phyloP scores from a whole-genome alignment of 2,797 vertebrate genomes.

The Paedocypris micromegethes region DNA sequence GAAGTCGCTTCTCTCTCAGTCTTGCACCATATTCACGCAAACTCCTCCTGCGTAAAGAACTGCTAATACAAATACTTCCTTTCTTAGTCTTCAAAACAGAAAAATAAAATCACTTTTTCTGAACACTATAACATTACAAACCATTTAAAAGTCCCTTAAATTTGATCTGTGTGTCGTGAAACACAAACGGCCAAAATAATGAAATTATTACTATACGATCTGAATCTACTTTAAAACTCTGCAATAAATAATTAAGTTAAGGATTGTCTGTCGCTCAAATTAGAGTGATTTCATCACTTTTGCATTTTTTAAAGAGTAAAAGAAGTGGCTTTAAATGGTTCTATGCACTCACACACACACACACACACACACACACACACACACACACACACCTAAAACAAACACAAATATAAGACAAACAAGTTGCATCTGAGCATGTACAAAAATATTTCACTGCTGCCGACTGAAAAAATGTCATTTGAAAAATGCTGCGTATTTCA shows the following conservation, averaged over 20 bases:
- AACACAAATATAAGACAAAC: conserved; percentile 46
- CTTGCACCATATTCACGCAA: not conserved
- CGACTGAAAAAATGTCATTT: conserved; percentile 60
- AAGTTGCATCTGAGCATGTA: conserved; percentile 62
- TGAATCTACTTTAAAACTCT: not conserved
- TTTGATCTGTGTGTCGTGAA: not conserved
- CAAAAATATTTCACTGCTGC: conserved; percentile 64
- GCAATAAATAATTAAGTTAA: conserved; percentile 53
- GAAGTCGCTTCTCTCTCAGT: conserved; percentile 65
- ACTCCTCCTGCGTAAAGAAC: not conserved
- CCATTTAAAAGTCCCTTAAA: conserved; percentile 15
- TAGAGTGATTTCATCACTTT: conserved; percentile 20
- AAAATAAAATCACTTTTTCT: not conserved
- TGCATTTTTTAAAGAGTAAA: conserved; percentile 35
- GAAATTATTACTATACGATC: too few relatives aligned
- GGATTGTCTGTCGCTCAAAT: conserved; percentile 71
- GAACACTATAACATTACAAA: conserved; percentile 10
- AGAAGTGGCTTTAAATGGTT: conserved; percentile 76
- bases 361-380: too few relatives aligned
- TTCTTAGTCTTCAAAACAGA: not conserved
- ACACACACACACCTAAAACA: conserved; percentile 6
- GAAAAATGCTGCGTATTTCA: conserved; percentile 71
- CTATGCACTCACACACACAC: conserved; percentile 32
- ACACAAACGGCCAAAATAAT: not conserved
- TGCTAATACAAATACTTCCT: not conserved